Percentiles rank a stretch among this genome's conserved stretches.
Conservation (phyloP, 1,140 invertebrate genomes). For the Philopotamus ludificatus region DNA sequence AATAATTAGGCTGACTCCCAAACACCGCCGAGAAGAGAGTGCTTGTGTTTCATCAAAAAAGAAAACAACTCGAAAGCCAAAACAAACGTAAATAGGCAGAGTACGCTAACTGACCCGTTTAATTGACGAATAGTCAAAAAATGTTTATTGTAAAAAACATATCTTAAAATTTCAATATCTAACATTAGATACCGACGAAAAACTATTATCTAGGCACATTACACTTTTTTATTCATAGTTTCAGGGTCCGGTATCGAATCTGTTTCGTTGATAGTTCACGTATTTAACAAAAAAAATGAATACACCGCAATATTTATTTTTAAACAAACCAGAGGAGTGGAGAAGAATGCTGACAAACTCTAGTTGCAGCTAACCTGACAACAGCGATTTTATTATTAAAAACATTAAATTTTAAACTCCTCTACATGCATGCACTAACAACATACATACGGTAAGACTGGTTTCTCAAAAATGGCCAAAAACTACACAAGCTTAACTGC, state of each 20-base stretch:
- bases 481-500: constrained; percentile 40
- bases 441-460: constrained; percentile 34
- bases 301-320: background rate
- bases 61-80: constrained; percentile 13
- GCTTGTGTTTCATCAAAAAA: constrained; percentile 2
- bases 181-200: constrained; percentile 57
- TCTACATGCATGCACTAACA: constrained; percentile 38
- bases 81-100: constrained; percentile 15
- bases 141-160: constrained; percentile 37
- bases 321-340: constrained; percentile 29
- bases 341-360: constrained; percentile 25
- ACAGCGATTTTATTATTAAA: constrained; percentile 34
- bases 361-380: constrained; percentile 39
- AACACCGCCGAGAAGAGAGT: constrained; percentile 18
- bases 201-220: constrained; percentile 60
- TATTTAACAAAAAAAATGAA: constrained; percentile 3
- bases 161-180: constrained; percentile 56
- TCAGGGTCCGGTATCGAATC: constrained; percentile 53
- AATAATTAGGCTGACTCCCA: constrained; percentile 29
- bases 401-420: constrained; percentile 28
- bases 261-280: constrained; percentile 54
- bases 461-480: constrained; percentile 33
- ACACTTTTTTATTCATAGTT: constrained; percentile 57
- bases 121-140: constrained; percentile 38
- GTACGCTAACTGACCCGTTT: constrained; percentile 32